Conservation (phyloP, 53 echinoderm and acorn worm species). For the Zoroaster sp. region DNA sequence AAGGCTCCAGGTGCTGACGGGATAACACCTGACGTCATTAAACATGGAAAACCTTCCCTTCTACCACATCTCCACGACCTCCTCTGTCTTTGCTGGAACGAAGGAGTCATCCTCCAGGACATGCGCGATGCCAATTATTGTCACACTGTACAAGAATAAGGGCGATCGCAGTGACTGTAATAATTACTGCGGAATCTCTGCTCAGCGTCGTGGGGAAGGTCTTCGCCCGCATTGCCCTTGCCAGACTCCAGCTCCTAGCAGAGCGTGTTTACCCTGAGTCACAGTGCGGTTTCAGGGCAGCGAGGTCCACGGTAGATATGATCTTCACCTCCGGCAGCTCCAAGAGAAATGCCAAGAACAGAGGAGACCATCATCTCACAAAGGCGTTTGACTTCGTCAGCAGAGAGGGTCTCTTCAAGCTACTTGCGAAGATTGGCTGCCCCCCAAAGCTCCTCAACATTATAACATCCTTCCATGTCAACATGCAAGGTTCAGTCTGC, state of each 20-base stretch:
- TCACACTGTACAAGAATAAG: conserved; percentile 72
- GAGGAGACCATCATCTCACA: neutral
- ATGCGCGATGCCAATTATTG: conserved; percentile 52
- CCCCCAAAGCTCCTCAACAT: conserved; percentile 23
- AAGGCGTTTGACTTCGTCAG: conserved; percentile 45
- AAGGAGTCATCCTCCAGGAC: conserved; percentile 58
- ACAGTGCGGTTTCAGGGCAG: conserved; percentile 28
- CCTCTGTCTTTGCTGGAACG: conserved; percentile 60
- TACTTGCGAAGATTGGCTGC: conserved; percentile 29
- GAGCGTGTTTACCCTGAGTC: conserved; percentile 53
- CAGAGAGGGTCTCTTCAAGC: conserved; percentile 20
- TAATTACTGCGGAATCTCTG: conserved; percentile 40
- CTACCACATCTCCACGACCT: conserved; percentile 22
- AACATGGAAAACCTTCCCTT: conserved; percentile 21
- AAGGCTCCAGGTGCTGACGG: conserved; percentile 38
- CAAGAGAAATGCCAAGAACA: conserved; percentile 40
- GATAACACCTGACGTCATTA: conserved; percentile 28
- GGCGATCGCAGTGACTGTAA: conserved; percentile 13
- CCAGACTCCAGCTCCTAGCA: conserved; percentile 7
- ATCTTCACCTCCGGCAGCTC: conserved; percentile 4
- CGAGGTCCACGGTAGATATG: conserved; percentile 32
- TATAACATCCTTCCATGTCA: conserved; percentile 22
- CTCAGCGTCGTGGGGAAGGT: conserved; percentile 27
- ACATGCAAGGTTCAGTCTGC: conserved; percentile 29
- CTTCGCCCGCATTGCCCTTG: conserved; percentile 10